Conservation (phyloP, 1,140 invertebrate species). For the Ooceraea biroi region DNA sequence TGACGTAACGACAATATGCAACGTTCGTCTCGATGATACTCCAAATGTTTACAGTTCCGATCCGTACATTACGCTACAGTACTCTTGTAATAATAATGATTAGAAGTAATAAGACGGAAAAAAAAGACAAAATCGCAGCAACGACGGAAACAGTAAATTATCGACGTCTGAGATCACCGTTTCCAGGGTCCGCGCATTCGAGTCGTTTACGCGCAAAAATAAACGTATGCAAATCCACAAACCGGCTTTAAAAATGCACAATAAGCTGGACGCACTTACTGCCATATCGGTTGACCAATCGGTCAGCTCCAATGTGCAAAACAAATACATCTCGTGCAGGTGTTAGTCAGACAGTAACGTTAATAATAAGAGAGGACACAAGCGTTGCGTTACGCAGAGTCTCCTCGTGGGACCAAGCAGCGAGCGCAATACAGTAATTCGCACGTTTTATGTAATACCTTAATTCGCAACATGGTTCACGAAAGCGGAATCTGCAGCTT, state of each 20-base stretch:
- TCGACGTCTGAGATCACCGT: not conserved
- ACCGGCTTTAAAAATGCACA: constrained; percentile 43
- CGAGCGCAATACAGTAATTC: not conserved
- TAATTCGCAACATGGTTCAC: not conserved
- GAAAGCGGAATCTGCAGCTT: not conserved
- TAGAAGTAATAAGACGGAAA: not conserved
- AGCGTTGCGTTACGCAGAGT: not conserved
- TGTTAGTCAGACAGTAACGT: constrained; percentile 46
- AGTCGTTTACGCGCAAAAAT: constrained; percentile 20
- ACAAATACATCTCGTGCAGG: constrained; percentile 38
- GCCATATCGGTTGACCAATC: constrained; percentile 57
- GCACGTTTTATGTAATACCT: constrained; percentile 6
- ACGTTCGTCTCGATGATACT: not conserved
- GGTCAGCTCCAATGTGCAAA: constrained; percentile 34
- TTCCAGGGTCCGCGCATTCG: not conserved
- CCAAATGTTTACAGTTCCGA: not conserved
- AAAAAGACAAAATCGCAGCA: not conserved
- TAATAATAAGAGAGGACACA: constrained; percentile 37
- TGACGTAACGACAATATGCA: not conserved
- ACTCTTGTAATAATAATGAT: not conserved
- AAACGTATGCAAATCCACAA: constrained; percentile 42
- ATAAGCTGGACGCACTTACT: constrained; percentile 34
- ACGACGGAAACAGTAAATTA: not conserved
- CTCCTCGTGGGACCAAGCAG: not conserved
- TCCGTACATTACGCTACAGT: no score